Base-by-base conservation (phyloP, 2,113 vertebrate genomes). In the Takifugu flavidus region DNA sequence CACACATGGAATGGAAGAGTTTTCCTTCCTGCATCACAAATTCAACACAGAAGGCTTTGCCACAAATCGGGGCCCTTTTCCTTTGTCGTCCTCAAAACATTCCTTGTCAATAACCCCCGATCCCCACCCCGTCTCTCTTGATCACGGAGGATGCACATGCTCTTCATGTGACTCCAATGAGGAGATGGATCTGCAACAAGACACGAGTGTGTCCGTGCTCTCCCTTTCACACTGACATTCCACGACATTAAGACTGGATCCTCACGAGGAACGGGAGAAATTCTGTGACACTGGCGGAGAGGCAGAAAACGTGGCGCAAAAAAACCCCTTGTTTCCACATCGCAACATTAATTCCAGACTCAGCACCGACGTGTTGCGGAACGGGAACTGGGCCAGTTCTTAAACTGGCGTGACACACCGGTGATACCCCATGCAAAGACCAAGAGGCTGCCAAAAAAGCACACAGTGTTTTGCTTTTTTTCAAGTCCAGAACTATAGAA, bases 91-190 rank as follows among this genome's bases (percentile, higher is more conserved):
- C 8, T 75, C 72, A 8, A 68, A 74, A 76, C 85, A 79, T 86
- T 89, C 78, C 68, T 70, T 69, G 42, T 62, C 80, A 74, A 20
- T 50, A 59, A 26, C 59, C 56, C 62, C 63, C 61, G 56, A 72
- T 82, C 67, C 75, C 51, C 59, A 74, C 74, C 51, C 72, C 64
- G 74, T 67, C 80, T 89, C 85, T 85, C 76, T 85, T 78, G 83
- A 86, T 88, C 65, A 55, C 44, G 0, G 66, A 72, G 75, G 76
- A 85, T 51, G 63, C 85, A 82, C 85, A 82, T 85, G 86, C 70
- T 87, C 74, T 83, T 85, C 88, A 88, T 88, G 85, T 89, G 88
- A 88, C 79, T 88, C 85, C 74, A 86, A 79, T 87, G 75, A 77
- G 64, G 74, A 64, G 76, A 83, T 65, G 62, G 61, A 56, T 70